Percentiles rank a stretch among this genome's conserved stretches.
Conservation (phyloP, 2,888 invertebrate genomes). For the Chirona hameri region DNA sequence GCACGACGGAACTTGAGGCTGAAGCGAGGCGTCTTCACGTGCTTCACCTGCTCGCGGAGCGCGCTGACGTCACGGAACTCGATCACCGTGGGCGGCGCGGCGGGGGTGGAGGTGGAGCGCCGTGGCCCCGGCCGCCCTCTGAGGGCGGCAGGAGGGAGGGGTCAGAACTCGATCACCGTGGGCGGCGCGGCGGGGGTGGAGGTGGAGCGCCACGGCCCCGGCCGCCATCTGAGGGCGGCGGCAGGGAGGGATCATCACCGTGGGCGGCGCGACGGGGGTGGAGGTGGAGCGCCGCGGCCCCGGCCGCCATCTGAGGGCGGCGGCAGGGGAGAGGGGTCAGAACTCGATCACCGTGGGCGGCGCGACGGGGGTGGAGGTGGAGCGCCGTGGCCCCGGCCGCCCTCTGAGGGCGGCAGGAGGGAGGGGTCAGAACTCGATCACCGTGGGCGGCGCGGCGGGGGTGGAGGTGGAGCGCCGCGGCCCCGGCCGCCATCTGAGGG, state of each 20-base stretch:
- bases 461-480: background rate
- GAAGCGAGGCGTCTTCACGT: background rate
- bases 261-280: too few relatives aligned
- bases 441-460: background rate
- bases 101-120: too few relatives aligned
- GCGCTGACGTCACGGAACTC: background rate
- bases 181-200: background rate
- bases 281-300: too few relatives aligned
- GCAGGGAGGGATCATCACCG: background rate
- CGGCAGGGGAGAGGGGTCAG: too few relatives aligned
- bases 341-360: background rate
- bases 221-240: background rate
- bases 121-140: too few relatives aligned
- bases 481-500: background rate
- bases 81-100: background rate
- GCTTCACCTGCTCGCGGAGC: constrained; percentile 3
- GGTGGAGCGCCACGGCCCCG: background rate
- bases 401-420: too few relatives aligned
- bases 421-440: too few relatives aligned
- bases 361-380: too few relatives aligned
- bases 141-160: too few relatives aligned
- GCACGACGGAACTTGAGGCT: background rate
- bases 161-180: too few relatives aligned
- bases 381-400: too few relatives aligned
- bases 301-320: too few relatives aligned